These are phyloP conservation scores for Amphipoea lucens DNA, from an alignment of 2,888 invertebrate species.

Conservation along the genomic window DNA sequence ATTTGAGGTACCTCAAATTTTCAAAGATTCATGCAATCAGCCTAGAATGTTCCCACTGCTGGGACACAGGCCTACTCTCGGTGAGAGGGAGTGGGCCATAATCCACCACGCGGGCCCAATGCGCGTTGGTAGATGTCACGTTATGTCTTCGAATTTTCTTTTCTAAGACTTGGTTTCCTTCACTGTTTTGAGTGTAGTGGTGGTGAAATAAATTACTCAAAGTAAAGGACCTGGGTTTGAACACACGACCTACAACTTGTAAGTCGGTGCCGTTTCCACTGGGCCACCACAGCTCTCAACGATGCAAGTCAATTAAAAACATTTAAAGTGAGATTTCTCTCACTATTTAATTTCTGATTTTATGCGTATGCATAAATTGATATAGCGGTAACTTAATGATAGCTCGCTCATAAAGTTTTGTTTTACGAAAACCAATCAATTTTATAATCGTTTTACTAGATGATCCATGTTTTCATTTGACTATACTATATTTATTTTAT, in stretches of 20 bases:
- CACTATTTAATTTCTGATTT: not conserved
- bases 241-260: not conserved
- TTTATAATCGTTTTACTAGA: conserved; percentile 38
- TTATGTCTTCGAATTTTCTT: not conserved
- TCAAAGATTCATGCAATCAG: not conserved
- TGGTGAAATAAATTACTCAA: not conserved
- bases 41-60: not conserved
- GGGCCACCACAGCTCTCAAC: not conserved
- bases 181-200: not conserved
- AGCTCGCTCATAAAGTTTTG: conserved; percentile 21
- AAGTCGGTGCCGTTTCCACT: not conserved
- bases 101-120: not conserved
- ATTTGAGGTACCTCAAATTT: not conserved
- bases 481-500: conserved; percentile 47
- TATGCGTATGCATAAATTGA: not conserved
- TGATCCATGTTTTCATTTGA: conserved; percentile 45
- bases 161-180: not conserved
- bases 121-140: not conserved
- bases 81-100: not conserved
- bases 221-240: not conserved
- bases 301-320: not conserved
- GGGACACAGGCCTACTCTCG: not conserved
- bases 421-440: conserved; percentile 46
- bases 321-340: not conserved
- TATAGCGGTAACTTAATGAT: conserved; percentile 6